Evolutionary conservation across 2,797 vertebrate genomes (phyloP).

Genomic region (Halcyon badia): DNA sequence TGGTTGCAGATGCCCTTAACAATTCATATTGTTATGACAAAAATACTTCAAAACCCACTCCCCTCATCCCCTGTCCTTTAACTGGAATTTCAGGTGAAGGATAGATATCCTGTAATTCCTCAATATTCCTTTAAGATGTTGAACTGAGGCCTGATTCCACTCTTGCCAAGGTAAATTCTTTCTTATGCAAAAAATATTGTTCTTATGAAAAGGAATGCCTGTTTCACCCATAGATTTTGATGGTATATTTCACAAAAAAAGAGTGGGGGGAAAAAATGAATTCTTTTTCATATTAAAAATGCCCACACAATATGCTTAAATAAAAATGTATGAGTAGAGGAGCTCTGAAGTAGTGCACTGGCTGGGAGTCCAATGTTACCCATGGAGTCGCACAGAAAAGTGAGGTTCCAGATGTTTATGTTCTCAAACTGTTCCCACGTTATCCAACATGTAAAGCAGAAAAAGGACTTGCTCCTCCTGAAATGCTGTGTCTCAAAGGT

Average conservation of each 20-base stretch:
- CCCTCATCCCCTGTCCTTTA: rapidly evolving
- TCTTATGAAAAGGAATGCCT: background rate
- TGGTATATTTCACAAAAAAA: background rate
- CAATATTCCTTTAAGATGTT: background rate
- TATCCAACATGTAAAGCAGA: background rate
- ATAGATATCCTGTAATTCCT: background rate
- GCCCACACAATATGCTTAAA: background rate
- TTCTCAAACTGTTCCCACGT: background rate
- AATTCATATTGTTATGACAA: background rate
- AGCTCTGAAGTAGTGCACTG: background rate
- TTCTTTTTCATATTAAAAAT: background rate
- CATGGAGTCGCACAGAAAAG: too few relatives aligned
- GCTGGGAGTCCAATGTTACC: background rate
- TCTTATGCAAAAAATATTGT: background rate
- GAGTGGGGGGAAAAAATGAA: too few relatives aligned
- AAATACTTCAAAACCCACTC: background rate
- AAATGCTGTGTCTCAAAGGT: background rate
- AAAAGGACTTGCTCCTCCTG: background rate
- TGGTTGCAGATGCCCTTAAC: background rate
- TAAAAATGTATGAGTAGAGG: background rate
- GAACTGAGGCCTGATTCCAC: background rate
- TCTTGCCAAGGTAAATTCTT: background rate
- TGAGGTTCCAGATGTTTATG: background rate
- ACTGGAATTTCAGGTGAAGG: background rate
- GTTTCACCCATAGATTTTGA: background rate